Base-by-base conservation (phyloP, 2,113 vertebrate species). In the Gasterosteus aculeatus region DNA sequence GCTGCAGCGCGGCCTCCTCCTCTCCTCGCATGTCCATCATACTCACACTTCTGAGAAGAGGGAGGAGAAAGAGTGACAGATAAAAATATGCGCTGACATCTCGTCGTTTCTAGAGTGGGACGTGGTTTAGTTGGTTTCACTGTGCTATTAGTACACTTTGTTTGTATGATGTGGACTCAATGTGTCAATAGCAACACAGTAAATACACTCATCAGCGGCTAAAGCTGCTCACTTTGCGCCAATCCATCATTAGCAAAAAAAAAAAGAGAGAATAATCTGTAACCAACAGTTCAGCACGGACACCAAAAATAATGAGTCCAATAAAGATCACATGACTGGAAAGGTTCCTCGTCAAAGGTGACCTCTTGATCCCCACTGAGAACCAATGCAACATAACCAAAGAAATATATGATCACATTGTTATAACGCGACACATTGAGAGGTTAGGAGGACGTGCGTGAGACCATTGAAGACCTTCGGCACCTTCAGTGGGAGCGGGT, bases 11-110 rank as follows among this genome's bases (percentile, higher is more conserved):
- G 44, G 90, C 85, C 49, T 96, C 96, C 10, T 98, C 97, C 73
- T 97, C 95, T 19, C 92, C 94, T 51, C 97, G 95, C 97, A 99
- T 95, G 88, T 99, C 97, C 41, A 96, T 97, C 98, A 99, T 96
- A 77, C 98, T 99, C 81, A 96, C 64, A 64, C 97, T 98, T 94
- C 98, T 99, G 82, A 3, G 10, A 6, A 19, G 53, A 38, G 18
- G 3, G 7, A 3, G 46, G 22, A 22, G 29, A 41, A 39, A 57
- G 62, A 64, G 7, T 57, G 10, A 33, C 35, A 56, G n/a, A 33
- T 46, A 54, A 76, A 61, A 71, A 41, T 2, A 15, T 3, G 7
- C 0, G 7, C 15, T 38, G 14, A 51, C 3, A 38, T 38, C 35
- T 38, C 35, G 9, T 60, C 10, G 10, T 51, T 59, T 26, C 35